A percentile compares a stretch with the other conserved stretches of the same genome.
phyloP scores from a whole-genome alignment of 2,888 invertebrate genomes.

The Ariolimax columbianus region DNA sequence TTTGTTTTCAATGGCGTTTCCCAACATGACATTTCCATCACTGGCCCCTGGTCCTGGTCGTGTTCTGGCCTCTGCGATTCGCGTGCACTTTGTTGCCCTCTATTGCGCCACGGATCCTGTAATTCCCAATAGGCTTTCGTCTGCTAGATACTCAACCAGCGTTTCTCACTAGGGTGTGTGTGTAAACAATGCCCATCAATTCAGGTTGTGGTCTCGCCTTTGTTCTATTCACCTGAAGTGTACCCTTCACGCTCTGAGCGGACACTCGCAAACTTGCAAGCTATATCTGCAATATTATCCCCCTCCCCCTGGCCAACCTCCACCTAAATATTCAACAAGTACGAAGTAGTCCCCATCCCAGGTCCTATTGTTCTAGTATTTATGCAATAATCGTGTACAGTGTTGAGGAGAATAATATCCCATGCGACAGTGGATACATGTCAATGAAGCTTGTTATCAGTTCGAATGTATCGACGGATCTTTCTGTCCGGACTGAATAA shows the following conservation, averaged over 20 bases:
- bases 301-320: background rate
- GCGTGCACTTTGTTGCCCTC: constrained; percentile 13
- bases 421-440: background rate
- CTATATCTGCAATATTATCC: background rate
- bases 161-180: background rate
- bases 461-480: constrained; percentile 31
- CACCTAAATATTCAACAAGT: background rate
- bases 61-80: background rate
- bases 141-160: background rate
- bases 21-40: constrained; percentile 48
- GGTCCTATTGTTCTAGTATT: constrained; percentile 3
- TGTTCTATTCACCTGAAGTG: no score
- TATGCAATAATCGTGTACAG: constrained; percentile 28
- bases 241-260: no score
- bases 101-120: background rate
- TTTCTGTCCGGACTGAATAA: background rate
- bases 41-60: background rate
- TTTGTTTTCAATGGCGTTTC: constrained; percentile 25
- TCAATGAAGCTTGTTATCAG: constrained; percentile 24
- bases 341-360: background rate
- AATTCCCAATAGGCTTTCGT: constrained; percentile 7
- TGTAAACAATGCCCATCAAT: constrained; percentile 24
- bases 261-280: no score
- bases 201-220: no score
- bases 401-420: background rate